Evolutionary conservation across 2,797 vertebrate genomes (phyloP).

Genomic region (Diceros bicornis): DNA sequence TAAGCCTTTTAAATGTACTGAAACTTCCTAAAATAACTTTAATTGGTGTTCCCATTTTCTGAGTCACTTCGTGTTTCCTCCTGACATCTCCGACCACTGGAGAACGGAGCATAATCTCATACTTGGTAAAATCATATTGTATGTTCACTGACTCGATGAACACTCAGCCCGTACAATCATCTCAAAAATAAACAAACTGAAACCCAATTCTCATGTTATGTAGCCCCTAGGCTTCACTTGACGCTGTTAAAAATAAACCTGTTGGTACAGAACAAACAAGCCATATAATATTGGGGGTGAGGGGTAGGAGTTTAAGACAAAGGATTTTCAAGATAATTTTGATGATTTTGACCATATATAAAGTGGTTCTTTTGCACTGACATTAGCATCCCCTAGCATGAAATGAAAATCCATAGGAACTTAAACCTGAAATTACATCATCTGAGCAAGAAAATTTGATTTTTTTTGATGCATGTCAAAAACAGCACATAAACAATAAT

Average conservation of each 20-base stretch:
- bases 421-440: neutral
- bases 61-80: neutral
- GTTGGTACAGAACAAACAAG: neutral
- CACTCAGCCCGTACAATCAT: neutral
- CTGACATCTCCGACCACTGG: neutral
- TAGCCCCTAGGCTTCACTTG: neutral
- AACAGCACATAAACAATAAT: neutral
- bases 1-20: constrained; percentile 29
- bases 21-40: neutral
- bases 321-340: constrained; percentile 10
- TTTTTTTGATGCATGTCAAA: neutral
- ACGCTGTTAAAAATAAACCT: neutral
- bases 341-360: neutral
- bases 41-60: neutral
- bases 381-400: neutral
- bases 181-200: neutral
- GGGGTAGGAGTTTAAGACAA: neutral
- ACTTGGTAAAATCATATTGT: neutral
- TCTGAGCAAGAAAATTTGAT: neutral
- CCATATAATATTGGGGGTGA: neutral
- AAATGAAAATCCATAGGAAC: neutral
- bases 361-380: neutral
- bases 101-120: neutral
- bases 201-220: neutral
- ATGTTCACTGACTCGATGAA: neutral